Percentiles rank a stretch among this genome's conserved stretches.
Evolutionary conservation across 2,888 invertebrate species (phyloP).

Genomic region (Plusia festucae): DNA sequence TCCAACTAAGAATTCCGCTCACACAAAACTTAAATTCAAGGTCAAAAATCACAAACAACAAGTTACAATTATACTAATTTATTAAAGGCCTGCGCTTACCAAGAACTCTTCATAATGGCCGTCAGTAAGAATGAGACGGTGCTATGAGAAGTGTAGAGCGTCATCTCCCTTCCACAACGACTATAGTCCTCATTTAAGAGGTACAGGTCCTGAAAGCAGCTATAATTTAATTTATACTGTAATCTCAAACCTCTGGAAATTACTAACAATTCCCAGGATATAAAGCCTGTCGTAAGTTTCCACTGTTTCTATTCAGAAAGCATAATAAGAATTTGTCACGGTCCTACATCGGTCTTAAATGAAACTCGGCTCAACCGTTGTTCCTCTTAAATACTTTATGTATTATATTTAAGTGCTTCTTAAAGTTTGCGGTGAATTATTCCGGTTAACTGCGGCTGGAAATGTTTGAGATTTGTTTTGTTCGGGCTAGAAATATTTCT

Average conservation of each 20-base stretch:
- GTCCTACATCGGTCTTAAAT: conserved; percentile 8
- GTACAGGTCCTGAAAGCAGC: not conserved
- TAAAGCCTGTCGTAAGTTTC: conserved; percentile 21
- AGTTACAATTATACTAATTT: conserved; percentile 1
- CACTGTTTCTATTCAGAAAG: conserved; percentile 23
- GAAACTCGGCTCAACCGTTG: conserved; percentile 26
- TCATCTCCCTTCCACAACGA: too few relatives aligned
- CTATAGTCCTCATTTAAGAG: not conserved
- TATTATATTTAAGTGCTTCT: conserved; percentile 36
- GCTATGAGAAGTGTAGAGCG: too few relatives aligned
- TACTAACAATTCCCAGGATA: conserved; percentile 26
- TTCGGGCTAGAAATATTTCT: not conserved
- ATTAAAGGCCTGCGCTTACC: not conserved
- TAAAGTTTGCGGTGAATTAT: conserved; percentile 36
- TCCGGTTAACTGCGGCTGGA: not conserved
- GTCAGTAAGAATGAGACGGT: too few relatives aligned
- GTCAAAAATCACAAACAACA: not conserved
- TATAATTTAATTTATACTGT: conserved; percentile 10
- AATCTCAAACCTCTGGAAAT: conserved; percentile 17
- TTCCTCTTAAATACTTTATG: conserved; percentile 46
- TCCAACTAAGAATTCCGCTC: not conserved
- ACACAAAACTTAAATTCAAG: not conserved
- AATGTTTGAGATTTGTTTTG: conserved; percentile 7
- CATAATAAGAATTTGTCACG: conserved; percentile 25
- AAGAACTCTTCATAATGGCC: too few relatives aligned